Base-by-base conservation (phyloP, 2,888 invertebrate genomes). In the Myathropa florea region DNA sequence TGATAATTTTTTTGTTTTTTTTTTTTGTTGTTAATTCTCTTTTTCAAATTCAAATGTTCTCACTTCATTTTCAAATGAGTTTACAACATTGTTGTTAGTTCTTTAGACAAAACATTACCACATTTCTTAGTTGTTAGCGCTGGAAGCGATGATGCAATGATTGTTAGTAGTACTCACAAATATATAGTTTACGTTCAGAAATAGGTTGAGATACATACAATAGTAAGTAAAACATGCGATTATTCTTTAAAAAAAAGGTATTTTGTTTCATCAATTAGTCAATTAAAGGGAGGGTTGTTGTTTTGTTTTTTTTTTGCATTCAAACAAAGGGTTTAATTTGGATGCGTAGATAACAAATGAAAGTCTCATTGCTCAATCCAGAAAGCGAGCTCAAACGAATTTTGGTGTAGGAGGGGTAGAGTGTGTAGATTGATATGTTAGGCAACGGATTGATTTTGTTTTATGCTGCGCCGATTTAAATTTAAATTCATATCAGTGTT, bases 141-240 rank as follows among this genome's bases (percentile, higher is more conserved):
- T 61, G 65, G 28, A 86, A 86, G 86, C 86, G 82, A 86, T 86
- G 86, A 83, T 75, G 63, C 64, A 70, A 78, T 86, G 83, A 86
- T 63, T 63, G 72, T 85, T 78, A 63, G 57, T 78, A 57, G 59
- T 85, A 83, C 83, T 86, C 67, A 83, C 78, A 86, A 75, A 83
- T 86, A 73, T 46, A 46, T 46, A 46, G 46, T 46, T 46, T 46
- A 61, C 60, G 83, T 65, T 86, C 86, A 86, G 82, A 86, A 86
- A 86, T 86, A 86, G 86, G 78, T 83, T 83, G 73, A 75, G 78
- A 64, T 39, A 60, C 33, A 68, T 24, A 46, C 46, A 46, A 21
- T 21, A 46, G 55, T 55, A 77, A 21, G 46, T 70, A 55, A 65
- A 65, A 79, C 83, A 86, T 86, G 86, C 83, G 65, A 53, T 75